Conservation (phyloP, 2,113 vertebrate genomes). For the Erythrocebus patas region DNA sequence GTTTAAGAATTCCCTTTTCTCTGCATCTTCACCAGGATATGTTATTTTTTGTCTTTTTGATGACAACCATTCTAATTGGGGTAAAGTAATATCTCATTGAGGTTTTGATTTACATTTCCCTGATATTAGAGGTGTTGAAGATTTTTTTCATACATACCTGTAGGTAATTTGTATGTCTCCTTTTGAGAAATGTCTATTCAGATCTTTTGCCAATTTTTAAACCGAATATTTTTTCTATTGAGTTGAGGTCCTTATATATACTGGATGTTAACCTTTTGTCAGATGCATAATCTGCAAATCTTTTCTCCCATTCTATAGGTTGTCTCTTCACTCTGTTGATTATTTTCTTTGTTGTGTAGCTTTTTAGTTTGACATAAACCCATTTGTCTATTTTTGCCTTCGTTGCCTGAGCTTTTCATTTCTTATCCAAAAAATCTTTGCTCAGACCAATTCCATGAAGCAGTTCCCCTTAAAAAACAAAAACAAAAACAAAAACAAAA, state of each 20-base stretch:
- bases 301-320: background rate
- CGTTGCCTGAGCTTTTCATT: background rate
- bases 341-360: background rate
- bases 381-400: background rate
- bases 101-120: background rate
- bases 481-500: background rate
- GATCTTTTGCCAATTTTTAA: background rate
- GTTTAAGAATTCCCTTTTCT: background rate
- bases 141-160: background rate
- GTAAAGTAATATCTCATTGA: background rate
- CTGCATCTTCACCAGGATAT: background rate
- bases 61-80: background rate
- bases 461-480: background rate
- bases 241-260: background rate
- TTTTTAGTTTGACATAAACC: background rate
- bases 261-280: background rate
- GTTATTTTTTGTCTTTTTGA: background rate
- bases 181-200: background rate
- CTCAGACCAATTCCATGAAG: background rate
- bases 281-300: background rate
- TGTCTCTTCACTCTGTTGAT: background rate
- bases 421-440: background rate
- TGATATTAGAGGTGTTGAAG: background rate
- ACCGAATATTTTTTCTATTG: background rate
- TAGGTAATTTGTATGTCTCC: background rate